A percentile compares a stretch with the other conserved stretches of the same genome.
phyloP scores from a whole-genome alignment of 2,113 vertebrate genomes.

The Tylochromis polylepis region DNA sequence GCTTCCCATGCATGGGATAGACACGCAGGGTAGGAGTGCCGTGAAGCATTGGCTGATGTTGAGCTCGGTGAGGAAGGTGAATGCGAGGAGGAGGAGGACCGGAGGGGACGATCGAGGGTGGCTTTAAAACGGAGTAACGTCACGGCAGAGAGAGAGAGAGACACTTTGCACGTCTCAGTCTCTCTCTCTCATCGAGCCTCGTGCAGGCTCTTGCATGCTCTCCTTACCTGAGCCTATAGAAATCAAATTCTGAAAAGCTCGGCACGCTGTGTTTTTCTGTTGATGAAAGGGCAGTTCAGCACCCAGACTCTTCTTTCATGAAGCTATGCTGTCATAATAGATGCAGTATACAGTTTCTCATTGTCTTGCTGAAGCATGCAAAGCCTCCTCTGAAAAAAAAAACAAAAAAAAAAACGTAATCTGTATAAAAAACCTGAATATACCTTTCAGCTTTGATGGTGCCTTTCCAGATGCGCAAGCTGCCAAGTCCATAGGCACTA shows the following conservation, averaged over 20 bases:
- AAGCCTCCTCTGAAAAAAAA: not conserved
- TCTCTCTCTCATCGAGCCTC: not conserved
- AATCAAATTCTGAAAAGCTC: not conserved
- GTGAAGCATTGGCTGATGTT: constrained; percentile 52
- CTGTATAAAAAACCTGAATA: not conserved
- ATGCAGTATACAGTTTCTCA: not conserved
- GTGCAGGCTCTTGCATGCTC: not conserved
- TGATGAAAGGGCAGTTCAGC: not conserved
- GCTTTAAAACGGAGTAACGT: constrained; percentile 68
- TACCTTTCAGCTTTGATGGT: not conserved
- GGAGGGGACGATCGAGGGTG: constrained; percentile 30
- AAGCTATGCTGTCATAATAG: not conserved
- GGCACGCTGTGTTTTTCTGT: too few species aligned
- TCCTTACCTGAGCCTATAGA: not conserved
- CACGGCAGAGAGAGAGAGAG: not conserved
- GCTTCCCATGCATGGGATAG: constrained; percentile 55
- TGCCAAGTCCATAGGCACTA: not conserved
- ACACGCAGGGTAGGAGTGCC: constrained; percentile 28
- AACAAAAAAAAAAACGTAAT: not conserved
- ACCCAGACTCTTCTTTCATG: not conserved
- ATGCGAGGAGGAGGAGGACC: constrained; percentile 5
- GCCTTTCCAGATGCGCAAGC: not conserved
- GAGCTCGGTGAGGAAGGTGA: constrained; percentile 26
- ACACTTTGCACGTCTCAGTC: not conserved
- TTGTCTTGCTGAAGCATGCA: not conserved